A percentile compares a stretch with the other conserved stretches of the same genome.
Evolutionary conservation across 2,888 invertebrate species (phyloP).

Genomic region (Plutella xylostella): DNA sequence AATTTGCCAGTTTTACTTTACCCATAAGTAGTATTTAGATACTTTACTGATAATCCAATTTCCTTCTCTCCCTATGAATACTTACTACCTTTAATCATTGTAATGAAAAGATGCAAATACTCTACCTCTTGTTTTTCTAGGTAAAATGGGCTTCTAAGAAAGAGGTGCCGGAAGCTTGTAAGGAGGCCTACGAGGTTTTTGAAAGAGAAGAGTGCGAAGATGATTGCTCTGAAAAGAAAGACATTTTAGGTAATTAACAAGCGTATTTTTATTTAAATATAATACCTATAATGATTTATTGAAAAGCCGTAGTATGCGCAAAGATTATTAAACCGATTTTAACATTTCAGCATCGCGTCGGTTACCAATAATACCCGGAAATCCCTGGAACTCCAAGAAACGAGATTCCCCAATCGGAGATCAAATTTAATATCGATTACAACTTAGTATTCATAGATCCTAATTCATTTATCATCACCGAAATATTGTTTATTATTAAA

Average conservation of each 20-base stretch:
- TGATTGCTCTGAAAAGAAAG: constrained; percentile 3
- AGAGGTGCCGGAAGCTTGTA: constrained; percentile 45
- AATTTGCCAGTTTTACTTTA: no score
- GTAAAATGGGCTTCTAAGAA: constrained; percentile 30
- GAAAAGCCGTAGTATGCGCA: no score
- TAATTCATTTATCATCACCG: no score
- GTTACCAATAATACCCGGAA: constrained; percentile 35
- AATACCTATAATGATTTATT: background rate
- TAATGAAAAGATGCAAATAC: no score
- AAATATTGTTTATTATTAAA: no score
- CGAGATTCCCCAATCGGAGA: constrained; percentile 25
- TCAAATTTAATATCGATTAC: no score
- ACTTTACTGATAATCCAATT: no score
- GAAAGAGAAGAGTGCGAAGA: constrained; percentile 33
- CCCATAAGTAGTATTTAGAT: no score
- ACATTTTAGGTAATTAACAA: constrained; percentile 7
- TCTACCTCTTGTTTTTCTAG: constrained; percentile 26
- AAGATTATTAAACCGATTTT: no score
- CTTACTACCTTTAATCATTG: no score
- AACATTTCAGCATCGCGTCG: constrained; percentile 38
- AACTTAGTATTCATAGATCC: no score
- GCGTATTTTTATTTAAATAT: background rate
- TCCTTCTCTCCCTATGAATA: no score
- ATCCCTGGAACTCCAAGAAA: constrained; percentile 38
- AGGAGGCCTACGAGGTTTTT: constrained; percentile 38